Evolutionary conservation across 2,888 invertebrate species (phyloP), one percentile per base, ranked within the genome.

Genomic region (Drosophila heteroneura): DNA sequence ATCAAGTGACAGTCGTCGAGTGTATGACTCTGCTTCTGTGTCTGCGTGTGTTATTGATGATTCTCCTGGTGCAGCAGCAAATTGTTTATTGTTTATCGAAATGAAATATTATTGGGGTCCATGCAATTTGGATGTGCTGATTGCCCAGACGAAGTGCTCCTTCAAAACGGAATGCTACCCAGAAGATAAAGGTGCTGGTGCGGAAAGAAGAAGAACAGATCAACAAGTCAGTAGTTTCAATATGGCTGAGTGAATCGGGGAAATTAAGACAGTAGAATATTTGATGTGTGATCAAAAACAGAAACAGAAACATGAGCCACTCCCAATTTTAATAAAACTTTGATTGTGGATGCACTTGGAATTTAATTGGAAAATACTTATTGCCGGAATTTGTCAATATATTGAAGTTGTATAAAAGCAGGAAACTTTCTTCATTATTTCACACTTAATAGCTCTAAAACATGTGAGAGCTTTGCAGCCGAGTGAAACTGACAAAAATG

Each of bases 21-120:
- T 47, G 44, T 14, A 47, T 22, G 49, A 33, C 51, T 59, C 33
- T 62, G 35, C 22, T n/a, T 61, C 33, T 44, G 16, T 32, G 30
- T 33, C 39, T 16, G 33, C 7, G 56, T 33, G 33, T 30, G 19
- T 89, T 91, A 86, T 90, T 90, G 91, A 89, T 78, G 61, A 71
- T 54, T 47, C 58, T 59, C 59, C 68, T 71, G 57, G 54, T 67
- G 70, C 89, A 85, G 83, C 77, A 63, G 69, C 61, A 72, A 87
- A 84, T 90, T 72, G 91, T 83, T 90, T 83, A 86, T 90, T 85
- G 89, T 76, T 89, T 71, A 83, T 89, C 60, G 61, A 80, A 69
- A 85, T 90, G 76, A 85, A 82, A 75, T 88, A 83, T 79, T 70
- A 58, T 74, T 39, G 26, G 33, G 22, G 9, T n/a, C 56, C 53